Evolutionary conservation across 2,888 invertebrate genomes (phyloP), one percentile per base, ranked within the genome.

Genomic region (Tenthredo amoena): DNA sequence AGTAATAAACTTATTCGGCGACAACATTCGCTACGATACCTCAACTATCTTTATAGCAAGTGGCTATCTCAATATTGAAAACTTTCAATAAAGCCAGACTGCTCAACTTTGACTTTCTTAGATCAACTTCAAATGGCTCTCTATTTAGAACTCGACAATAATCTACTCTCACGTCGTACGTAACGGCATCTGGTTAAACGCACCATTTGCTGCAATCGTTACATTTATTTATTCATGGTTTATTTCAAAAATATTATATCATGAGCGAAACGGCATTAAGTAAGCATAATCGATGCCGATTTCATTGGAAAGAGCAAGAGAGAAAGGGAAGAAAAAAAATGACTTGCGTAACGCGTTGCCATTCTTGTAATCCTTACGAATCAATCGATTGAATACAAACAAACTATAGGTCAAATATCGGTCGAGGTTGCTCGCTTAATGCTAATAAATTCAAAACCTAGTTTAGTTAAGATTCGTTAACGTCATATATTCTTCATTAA

Each of bases 1-100:
- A 34, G 55, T 31, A 87, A 89, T 85, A 87, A 62, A 81, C 62
- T 15, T 21, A 62, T 9, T 34, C 47, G 5, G 10, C 1, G n/a
- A 40, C n/a, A 72, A 72, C 31, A n/a, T n/a, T 55, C n/a, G n/a
- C 55, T 55, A 55, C 1, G 55, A n/a, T 55, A 55, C 55, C n/a
- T 55, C n/a, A n/a, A n/a, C 55, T 55, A 55, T 21, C 0, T 26
- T 62, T 62, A 2, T 21, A 62, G 26, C 10, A 12, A 21, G 62
- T 10, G 21, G 26, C 26, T 21, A 62, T 26, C 26, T 62, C 3
- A 3, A 26, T 26, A n/a, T 72, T 72, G 40, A 31, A 37, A 40
- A 37, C 40, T 40, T 21, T 9, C 0, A 4, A 62, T 62, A 7
- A 58, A 5, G 6, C 34, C 71, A 71, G 34, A 18, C 5, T 34